Base-by-base conservation (phyloP, 2,888 invertebrate species). In the Apocheima hispidaria region DNA sequence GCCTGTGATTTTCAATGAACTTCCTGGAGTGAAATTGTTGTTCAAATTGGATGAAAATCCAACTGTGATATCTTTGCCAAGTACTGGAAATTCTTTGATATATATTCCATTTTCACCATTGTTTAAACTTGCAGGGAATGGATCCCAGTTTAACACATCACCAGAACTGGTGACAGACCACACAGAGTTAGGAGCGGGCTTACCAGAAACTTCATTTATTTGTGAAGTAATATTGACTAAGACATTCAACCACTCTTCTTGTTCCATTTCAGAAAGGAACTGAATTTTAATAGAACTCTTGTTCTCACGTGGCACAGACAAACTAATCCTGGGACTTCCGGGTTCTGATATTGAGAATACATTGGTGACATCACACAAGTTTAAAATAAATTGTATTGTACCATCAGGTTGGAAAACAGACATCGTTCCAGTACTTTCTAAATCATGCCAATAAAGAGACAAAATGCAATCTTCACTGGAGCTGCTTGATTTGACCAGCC, bases 211-310 rank as follows among this genome's bases (percentile, higher is more conserved):
- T 62, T 94, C 94, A 84, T 96, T 95, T 61, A 96, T 94, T 86
- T 96, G 95, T 71, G 96, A 95, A 78, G 96, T 95, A 9, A 97
- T 96, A 67, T 95, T 95, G 12, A 96, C 95, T 72, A 97, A 93
- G 80, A 97, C 95, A 63, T 95, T 95, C 58, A 97, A 94, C 98
- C 98, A 98, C 80, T 98, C 98, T 86, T 98, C 97, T 88, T 97
- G 94, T 86, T 97, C 96, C 65, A 96, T 95, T 87, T 98, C 98
- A 70, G 96, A 95, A 53, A 94, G 93, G 81, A 97, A 98, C 78
- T 97, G 96, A 60, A 98, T 88, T 81, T 95, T 95, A 40, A 97
- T 93, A 6, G 95, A 94, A 57, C 86, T 79, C 62, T 93, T 93
- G 63, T 88, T 90, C 68, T 95, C 93, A 65, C 94, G 93, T 9